phyloP scores from a whole-genome alignment of 2,113 vertebrate genomes.

The Vicugna pacos region DNA sequence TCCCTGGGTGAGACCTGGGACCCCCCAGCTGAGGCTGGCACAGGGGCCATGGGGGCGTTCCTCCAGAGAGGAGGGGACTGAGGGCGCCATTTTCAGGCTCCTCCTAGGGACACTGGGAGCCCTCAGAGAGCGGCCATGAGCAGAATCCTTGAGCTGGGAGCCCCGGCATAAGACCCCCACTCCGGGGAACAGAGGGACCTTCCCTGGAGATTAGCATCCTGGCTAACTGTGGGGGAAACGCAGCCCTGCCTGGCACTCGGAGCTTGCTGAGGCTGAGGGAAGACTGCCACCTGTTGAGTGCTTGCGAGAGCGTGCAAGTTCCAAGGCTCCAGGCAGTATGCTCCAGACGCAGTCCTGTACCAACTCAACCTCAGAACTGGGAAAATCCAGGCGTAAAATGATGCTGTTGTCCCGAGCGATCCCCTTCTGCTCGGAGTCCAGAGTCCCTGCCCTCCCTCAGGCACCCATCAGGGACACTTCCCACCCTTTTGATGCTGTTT shows the following conservation, averaged over 20 bases:
- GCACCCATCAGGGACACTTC: rapidly evolving
- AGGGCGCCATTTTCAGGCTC: background rate
- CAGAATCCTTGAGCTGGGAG: background rate
- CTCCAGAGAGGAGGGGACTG: background rate
- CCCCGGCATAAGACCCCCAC: background rate
- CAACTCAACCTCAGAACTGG: background rate
- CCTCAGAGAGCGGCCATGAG: background rate
- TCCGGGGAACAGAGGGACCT: rapidly evolving
- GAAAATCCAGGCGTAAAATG: background rate
- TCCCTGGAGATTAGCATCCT: background rate
- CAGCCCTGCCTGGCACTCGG: rapidly evolving
- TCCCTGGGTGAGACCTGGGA: background rate
- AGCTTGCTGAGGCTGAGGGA: slow-evolving; percentile 35
- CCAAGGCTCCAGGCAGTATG: rapidly evolving
- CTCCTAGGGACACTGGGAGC: background rate
- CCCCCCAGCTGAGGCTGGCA: background rate
- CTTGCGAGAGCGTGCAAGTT: background rate
- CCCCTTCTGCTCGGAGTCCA: background rate
- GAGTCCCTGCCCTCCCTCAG: background rate
- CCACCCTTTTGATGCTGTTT: background rate
- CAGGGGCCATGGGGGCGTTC: background rate
- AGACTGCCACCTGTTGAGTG: slow-evolving; percentile 82
- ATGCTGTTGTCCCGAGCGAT: background rate
- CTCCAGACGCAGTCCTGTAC: rapidly evolving
- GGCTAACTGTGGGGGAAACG: rapidly evolving